Evolutionary conservation across 2,888 invertebrate genomes (phyloP).

Genomic region (Caenorhabditis japonica): DNA sequence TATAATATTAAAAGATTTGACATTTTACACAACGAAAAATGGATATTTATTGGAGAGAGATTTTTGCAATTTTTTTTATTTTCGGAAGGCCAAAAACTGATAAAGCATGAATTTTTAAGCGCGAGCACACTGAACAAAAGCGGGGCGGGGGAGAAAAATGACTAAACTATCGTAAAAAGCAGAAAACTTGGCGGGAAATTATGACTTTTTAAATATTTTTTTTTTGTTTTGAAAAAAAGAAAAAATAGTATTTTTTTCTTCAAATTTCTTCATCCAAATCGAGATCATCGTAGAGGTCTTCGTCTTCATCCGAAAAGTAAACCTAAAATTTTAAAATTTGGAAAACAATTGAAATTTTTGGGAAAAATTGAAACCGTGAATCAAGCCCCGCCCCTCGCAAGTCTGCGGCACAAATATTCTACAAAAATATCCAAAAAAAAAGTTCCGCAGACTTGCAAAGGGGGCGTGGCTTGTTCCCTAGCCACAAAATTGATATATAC

Average conservation of each 20-base stretch:
- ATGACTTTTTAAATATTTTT: constrained; percentile 4
- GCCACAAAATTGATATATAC: too few species aligned
- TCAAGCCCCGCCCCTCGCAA: too few species aligned
- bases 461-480: too few species aligned
- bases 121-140: neutral
- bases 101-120: constrained; percentile 46
- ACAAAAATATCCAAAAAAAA: neutral
- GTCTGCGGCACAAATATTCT: too few species aligned
- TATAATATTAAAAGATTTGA: constrained; percentile 2
- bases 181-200: neutral
- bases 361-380: too few species aligned
- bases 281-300: constrained; percentile 49
- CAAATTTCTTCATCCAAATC: constrained; percentile 40
- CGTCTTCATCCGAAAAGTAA: constrained; percentile 70
- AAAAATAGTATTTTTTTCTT: constrained; percentile 8
- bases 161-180: too few species aligned
- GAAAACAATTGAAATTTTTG: neutral
- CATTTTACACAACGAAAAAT: neutral
- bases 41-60: neutral
- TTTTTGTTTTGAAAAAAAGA: constrained; percentile 3
- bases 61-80: neutral
- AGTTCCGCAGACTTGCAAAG: neutral
- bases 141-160: too few species aligned
- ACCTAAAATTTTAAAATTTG: constrained; percentile 41
- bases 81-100: constrained; percentile 1